phyloP scores from a whole-genome alignment of 1,140 invertebrate species.

The Rhyzopertha dominica region DNA sequence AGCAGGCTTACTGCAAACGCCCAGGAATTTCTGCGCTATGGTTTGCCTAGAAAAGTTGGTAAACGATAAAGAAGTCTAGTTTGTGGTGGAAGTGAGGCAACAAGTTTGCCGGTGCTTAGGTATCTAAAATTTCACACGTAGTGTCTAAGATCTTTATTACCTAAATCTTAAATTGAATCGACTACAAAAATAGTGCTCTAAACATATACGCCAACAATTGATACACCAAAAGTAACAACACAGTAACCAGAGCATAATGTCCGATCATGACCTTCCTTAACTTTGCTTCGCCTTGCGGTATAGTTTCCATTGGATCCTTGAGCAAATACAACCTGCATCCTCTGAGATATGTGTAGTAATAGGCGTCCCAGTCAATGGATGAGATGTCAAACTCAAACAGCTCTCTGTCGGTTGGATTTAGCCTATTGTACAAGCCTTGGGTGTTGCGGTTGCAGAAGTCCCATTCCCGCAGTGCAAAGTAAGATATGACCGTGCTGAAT shows the following conservation, averaged over 20 bases:
- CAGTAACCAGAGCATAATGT: constrained; percentile 16
- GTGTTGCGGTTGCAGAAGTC: constrained; percentile 65
- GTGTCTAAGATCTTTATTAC: too few relatives aligned
- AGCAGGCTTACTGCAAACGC: too few relatives aligned
- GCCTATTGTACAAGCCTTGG: constrained; percentile 53
- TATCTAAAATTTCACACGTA: too few relatives aligned
- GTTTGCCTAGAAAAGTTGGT: too few relatives aligned
- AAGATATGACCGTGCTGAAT: constrained; percentile 62
- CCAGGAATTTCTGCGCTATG: too few relatives aligned
- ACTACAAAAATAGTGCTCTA: too few relatives aligned
- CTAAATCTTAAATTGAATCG: too few relatives aligned
- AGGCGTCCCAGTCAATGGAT: constrained; percentile 55
- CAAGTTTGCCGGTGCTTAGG: too few relatives aligned
- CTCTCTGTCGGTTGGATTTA: constrained; percentile 56
- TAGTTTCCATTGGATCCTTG: constrained; percentile 53
- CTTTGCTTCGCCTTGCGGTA: constrained; percentile 28
- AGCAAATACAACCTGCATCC: constrained; percentile 56
- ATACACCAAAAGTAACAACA: too few relatives aligned
- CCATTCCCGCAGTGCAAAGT: constrained; percentile 67
- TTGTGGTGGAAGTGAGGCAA: too few relatives aligned
- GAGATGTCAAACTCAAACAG: constrained; percentile 57
- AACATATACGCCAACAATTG: too few relatives aligned
- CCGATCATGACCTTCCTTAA: constrained; percentile 7
- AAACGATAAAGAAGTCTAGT: too few relatives aligned
- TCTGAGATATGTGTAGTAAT: constrained; percentile 52